Base-by-base conservation (phyloP, 2,888 invertebrate genomes). In the Mythimna pallens region DNA sequence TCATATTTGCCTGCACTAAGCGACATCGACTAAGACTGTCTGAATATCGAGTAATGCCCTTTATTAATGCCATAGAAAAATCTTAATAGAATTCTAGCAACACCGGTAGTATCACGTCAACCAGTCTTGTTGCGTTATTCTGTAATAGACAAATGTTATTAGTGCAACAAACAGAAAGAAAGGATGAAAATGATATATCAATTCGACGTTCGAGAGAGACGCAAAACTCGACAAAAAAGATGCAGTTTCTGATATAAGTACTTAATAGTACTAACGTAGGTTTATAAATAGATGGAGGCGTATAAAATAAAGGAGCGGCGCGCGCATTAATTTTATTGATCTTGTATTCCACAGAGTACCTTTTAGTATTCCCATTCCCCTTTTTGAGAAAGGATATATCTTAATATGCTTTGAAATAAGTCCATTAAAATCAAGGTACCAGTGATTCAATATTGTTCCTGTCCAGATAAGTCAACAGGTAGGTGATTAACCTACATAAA, bases 331-430 rank as follows among this genome's bases (percentile, higher is more conserved):
- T 52, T 25, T 30, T 52, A 52, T 52, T 52, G 50, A 52, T 52
- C 50, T 52, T 9, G 50, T 52, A 52, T 52, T 52, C 50, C 50
- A n/a, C n/a, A n/a, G n/a, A n/a, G n/a, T n/a, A n/a, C n/a, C n/a
- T n/a, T n/a, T n/a, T 52, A n/a, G 50, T 52, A 52, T 52, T 52
- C 50, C 50, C 50, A n/a, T 52, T 52, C 50, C 50, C n/a, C 50
- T 8, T n/a, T 43, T 43, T 52, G 50, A n/a, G 50, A 8, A n/a
- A 52, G 50, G 50, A 52, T 52, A 30, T 30, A 3, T 30, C 3
- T 3, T 30, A 30, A 30, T 30, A 30, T 30, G 3, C 50, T 52
- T n/a, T 20, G 0, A 1, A 8, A 3, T 17, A 17, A 47, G 47
- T 47, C 7, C 47, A 47, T 47, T 47, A 20, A 20, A 47, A 7